Evolutionary conservation across 2,797 vertebrate species (phyloP).

Genomic region (Sphenopsis melanotis): DNA sequence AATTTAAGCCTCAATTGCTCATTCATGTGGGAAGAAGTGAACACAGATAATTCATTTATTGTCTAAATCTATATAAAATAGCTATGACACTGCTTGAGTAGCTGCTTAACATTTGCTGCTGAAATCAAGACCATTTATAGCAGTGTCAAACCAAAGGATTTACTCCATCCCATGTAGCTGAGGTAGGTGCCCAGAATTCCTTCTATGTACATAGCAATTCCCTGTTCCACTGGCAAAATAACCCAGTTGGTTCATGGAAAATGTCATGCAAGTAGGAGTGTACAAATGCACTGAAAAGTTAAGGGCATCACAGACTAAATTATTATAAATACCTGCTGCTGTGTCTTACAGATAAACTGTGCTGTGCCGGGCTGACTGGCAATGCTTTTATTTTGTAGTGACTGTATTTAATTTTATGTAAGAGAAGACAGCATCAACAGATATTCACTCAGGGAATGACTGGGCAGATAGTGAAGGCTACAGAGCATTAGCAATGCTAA

Average conservation of each 20-base stretch:
- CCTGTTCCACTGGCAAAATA: not conserved
- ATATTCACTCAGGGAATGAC: not conserved
- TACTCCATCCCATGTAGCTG: not conserved
- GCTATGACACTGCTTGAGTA: not conserved
- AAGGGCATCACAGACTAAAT: not conserved
- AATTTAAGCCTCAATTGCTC: not conserved
- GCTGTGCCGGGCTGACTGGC: not conserved
- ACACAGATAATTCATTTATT: not conserved
- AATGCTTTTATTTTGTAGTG: not conserved
- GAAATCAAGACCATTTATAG: not conserved
- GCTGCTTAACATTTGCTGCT: not conserved
- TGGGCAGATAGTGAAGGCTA: conserved; percentile 19
- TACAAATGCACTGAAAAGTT: not conserved
- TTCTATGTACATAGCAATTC: not conserved
- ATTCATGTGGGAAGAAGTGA: not conserved
- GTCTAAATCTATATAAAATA: not conserved
- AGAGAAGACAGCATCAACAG: not conserved
- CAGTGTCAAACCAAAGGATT: not conserved
- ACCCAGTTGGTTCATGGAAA: not conserved
- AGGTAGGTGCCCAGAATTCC: not conserved
- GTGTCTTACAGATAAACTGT: not conserved
- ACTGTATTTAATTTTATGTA: not conserved
- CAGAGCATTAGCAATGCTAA: conserved; percentile 31
- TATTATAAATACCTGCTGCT: not conserved
- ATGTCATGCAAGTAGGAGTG: not conserved